Percentiles rank a stretch among this genome's conserved stretches.
Evolutionary conservation across 2,113 vertebrate genomes (phyloP).

Genomic region (Anguilla japonica): DNA sequence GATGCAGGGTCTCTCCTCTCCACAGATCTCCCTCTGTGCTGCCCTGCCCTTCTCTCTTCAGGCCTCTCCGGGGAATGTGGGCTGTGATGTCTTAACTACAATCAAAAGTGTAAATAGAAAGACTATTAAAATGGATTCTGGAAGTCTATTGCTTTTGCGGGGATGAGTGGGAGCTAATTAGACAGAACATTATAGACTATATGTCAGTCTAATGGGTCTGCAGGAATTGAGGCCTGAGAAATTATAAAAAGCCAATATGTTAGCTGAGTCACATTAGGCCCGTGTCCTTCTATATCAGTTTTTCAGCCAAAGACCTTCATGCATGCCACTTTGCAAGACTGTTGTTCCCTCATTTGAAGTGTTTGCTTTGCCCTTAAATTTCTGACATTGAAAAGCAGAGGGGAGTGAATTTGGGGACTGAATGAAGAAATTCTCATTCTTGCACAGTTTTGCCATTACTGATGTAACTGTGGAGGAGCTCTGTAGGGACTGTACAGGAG

Average conservation of each 20-base stretch:
- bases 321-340: too few relatives aligned
- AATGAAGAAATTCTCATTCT: too few relatives aligned
- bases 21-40: not conserved
- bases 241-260: not conserved
- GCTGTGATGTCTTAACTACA: constrained; percentile 14
- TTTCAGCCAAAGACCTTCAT: not conserved
- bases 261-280: not conserved
- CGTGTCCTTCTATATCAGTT: too few relatives aligned
- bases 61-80: not conserved
- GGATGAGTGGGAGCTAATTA: not conserved
- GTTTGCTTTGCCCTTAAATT: too few relatives aligned
- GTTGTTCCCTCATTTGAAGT: too few relatives aligned
- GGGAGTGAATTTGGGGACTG: too few relatives aligned
- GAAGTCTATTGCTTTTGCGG: not conserved
- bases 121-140: not conserved
- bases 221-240: not conserved
- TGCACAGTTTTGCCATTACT: too few relatives aligned
- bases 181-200: not conserved
- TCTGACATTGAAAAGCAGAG: too few relatives aligned
- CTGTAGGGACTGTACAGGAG: too few relatives aligned
- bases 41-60: too few relatives aligned
- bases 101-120: not conserved
- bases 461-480: too few relatives aligned
- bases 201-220: not conserved
- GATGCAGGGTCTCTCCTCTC: too few relatives aligned